Base-by-base conservation (phyloP, 2,888 invertebrate species). In the Polydesmus complanatus region DNA sequence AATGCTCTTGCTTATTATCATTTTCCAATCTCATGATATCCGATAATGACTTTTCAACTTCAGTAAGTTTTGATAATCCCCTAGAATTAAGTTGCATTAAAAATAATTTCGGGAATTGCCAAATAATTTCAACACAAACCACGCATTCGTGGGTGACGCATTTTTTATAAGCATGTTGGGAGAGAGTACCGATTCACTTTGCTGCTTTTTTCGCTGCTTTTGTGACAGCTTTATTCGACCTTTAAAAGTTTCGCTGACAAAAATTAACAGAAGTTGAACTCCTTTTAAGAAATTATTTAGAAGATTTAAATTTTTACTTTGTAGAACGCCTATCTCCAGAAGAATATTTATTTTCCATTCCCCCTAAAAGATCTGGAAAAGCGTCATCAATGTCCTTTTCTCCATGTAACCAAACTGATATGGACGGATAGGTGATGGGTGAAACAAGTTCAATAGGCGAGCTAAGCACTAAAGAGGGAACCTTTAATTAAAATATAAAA, bases 211-310 rank as follows among this genome's bases (percentile, higher is more conserved):
- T 23, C 82, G 73, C 68, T 82, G 81, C 65, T 83, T 83, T 67
- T 83, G 83, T 1, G 83, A 83, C 5, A 83, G 66, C 69, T 80
- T 82, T n/a, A n/a, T n/a, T n/a, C n/a, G n/a, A n/a, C n/a, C n/a
- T n/a, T n/a, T n/a, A n/a, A n/a, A n/a, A 21, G 47, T 3, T 5
- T 56, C 47, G 19, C 23, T 56, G 18, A 21, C 21, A 47, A 47
- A 56, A 21, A 22, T 8, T 37, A 27, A 37, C 56, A 47, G 21
- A 19, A 56, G 5, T 37, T 37, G 37, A 37, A 8, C 14, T 37
- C 14, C 8, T 8, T 14, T 37, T 37, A 37, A 37, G 37, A 37
- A 37, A 37, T 5, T 8, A 14, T 37, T 37, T 37, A 37, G 14
- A 14, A 37, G 5, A 14, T 8, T 37, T 37, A 14, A 8, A 14